Percentiles rank a stretch among this genome's conserved stretches.
Conservation (phyloP, 2,888 invertebrate genomes). For the Drosophila dives region DNA sequence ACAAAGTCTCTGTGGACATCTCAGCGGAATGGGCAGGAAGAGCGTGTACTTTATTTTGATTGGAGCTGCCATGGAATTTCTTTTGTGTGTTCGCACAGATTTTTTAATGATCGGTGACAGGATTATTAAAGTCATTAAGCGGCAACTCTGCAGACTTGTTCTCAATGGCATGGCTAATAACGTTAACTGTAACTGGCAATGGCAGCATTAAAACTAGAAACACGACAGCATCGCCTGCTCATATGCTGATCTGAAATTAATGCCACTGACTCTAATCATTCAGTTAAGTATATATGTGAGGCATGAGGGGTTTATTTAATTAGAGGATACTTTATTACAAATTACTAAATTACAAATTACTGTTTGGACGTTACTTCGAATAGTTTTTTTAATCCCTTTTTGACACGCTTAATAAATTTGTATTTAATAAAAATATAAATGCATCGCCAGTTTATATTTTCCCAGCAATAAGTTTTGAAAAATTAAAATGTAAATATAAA, state of each 20-base stretch:
- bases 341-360: neutral
- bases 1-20: conserved; percentile 12
- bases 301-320: neutral
- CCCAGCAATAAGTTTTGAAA: neutral
- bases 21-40: conserved; percentile 65
- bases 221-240: conserved; percentile 28
- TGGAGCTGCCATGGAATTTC: conserved; percentile 80
- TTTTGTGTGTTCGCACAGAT: conserved; percentile 76
- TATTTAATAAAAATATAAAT: too few species aligned
- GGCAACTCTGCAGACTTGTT: conserved; percentile 50
- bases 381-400: too few species aligned
- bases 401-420: too few species aligned
- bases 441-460: neutral
- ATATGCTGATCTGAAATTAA: conserved; percentile 58
- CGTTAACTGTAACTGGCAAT: conserved; percentile 73
- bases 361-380: neutral
- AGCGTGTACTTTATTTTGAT: conserved; percentile 79
- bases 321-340: neutral
- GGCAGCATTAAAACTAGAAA: conserved; percentile 58
- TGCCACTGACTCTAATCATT: conserved; percentile 29
- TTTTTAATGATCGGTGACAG: conserved; percentile 81
- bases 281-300: neutral
- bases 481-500: neutral
- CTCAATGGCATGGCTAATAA: conserved; percentile 64
- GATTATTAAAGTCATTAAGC: conserved; percentile 80